Percentiles rank a stretch among this genome's conserved stretches.
phyloP scores from a whole-genome alignment of 1,140 invertebrate species.

The Philotrypesis tridentata region DNA sequence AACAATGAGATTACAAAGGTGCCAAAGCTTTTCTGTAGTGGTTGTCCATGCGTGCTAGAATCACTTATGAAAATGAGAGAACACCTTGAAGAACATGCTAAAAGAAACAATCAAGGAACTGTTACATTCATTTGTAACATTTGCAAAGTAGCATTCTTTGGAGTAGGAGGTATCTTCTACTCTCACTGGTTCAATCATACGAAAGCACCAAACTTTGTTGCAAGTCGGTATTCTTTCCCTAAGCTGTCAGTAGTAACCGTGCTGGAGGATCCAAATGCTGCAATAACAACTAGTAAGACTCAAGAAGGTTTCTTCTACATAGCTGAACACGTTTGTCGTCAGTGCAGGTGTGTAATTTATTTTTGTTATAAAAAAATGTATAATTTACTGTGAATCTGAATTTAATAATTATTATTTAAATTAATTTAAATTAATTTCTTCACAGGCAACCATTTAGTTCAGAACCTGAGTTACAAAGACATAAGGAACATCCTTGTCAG shows the following conservation, averaged over 20 bases:
- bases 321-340: conserved; percentile 64
- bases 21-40: conserved; percentile 63
- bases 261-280: conserved; percentile 5
- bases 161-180: conserved; percentile 62
- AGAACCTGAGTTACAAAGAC: conserved; percentile 52
- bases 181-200: conserved; percentile 65
- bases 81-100: conserved; percentile 61
- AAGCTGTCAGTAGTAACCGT: conserved; percentile 53
- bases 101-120: conserved; percentile 43
- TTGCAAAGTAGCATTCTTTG: conserved; percentile 66
- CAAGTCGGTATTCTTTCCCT: conserved; percentile 62
- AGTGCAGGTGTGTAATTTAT: conserved; percentile 56
- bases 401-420: too few species aligned
- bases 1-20: conserved; percentile 44
- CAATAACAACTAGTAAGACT: conserved; percentile 34
- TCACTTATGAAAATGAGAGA: conserved; percentile 56
- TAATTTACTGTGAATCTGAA: too few species aligned
- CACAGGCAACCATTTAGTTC: conserved; percentile 55
- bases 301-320: conserved; percentile 60
- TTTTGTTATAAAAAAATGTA: neutral
- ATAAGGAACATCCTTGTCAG: conserved; percentile 47
- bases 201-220: conserved; percentile 60
- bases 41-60: conserved; percentile 56
- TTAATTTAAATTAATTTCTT: conserved; percentile 14
- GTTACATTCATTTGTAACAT: conserved; percentile 65